phyloP scores from a whole-genome alignment of 2,113 vertebrate genomes.

The Platysteira castanea region DNA sequence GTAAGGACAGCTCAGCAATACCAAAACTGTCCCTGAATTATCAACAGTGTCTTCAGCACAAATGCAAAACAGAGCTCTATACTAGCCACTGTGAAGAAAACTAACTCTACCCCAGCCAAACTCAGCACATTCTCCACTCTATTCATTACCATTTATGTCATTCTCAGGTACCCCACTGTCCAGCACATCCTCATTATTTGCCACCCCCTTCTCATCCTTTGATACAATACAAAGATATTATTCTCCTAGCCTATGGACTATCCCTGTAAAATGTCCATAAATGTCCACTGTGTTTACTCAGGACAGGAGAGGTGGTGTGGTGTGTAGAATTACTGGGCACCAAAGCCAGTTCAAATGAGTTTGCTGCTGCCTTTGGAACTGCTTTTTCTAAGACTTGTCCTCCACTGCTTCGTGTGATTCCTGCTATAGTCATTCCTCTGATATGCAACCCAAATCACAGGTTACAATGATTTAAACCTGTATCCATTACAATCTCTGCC shows the following conservation, averaged over 20 bases:
- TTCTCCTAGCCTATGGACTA: not conserved
- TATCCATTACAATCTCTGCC: not conserved
- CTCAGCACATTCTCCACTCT: not conserved
- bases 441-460: not conserved
- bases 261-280: not conserved
- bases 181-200: not conserved
- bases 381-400: not conserved
- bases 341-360: not conserved
- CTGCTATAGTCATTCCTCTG: not conserved
- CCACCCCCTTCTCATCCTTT: not conserved
- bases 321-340: not conserved
- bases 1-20: not conserved
- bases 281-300: not conserved
- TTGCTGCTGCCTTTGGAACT: not conserved
- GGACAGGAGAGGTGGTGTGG: not conserved
- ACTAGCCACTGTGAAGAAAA: not conserved
- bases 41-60: not conserved
- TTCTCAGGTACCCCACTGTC: not conserved
- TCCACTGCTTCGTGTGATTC: not conserved
- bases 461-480: not conserved
- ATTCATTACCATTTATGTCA: accelerated
- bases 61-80: not conserved
- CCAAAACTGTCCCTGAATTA: not conserved
- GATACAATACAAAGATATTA: not conserved
- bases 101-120: not conserved